A percentile compares a stretch with the other conserved stretches of the same genome.
Evolutionary conservation across 2,797 vertebrate species (phyloP).

Genomic region (Poecilia picta): DNA sequence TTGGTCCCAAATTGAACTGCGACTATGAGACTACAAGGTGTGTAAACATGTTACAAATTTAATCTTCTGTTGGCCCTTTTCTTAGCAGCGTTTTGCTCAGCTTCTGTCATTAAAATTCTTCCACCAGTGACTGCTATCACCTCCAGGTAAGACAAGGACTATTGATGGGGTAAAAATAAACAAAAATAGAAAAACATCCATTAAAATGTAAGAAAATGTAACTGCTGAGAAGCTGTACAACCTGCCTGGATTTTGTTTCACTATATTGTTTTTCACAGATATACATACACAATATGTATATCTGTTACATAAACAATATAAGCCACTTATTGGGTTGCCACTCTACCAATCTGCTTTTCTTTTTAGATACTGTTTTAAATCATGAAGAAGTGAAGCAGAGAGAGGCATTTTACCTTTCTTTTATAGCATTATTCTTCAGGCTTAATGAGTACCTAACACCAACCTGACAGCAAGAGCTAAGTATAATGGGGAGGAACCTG

Average conservation of each 20-base stretch:
- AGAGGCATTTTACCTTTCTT: slow-evolving; percentile 51
- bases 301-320: slow-evolving; percentile 3
- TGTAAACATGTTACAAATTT: not conserved
- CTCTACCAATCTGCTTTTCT: slow-evolving; percentile 3
- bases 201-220: slow-evolving; percentile 12
- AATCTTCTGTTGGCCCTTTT: not conserved
- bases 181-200: not conserved
- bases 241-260: slow-evolving; percentile 22
- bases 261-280: not conserved
- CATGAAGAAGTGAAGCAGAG: slow-evolving; percentile 43
- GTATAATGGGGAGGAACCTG: slow-evolving; percentile 57
- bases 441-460: slow-evolving; percentile 69
- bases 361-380: slow-evolving; percentile 50
- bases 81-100: not conserved
- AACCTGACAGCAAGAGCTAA: slow-evolving; percentile 51
- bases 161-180: not conserved
- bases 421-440: slow-evolving; percentile 47
- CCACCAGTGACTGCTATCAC: not conserved
- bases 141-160: not conserved
- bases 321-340: slow-evolving; percentile 44
- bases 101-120: not conserved
- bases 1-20: too few relatives aligned
- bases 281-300: not conserved
- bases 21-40: too few relatives aligned
- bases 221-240: slow-evolving; percentile 24